phyloP scores from a whole-genome alignment of 2,113 vertebrate species.

The Rhynchomys soricoides region DNA sequence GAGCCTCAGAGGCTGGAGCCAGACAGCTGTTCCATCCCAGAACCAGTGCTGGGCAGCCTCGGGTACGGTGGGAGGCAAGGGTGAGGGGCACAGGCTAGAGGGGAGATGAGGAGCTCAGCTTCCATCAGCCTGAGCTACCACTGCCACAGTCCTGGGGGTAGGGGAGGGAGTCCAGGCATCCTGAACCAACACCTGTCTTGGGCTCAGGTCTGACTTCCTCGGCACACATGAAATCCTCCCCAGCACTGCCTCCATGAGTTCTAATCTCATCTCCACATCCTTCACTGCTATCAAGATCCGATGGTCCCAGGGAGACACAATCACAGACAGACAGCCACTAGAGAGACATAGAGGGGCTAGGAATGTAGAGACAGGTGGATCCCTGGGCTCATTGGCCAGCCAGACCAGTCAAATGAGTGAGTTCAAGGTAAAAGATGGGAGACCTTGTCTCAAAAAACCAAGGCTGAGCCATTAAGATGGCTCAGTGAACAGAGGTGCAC shows the following conservation, averaged over 20 bases:
- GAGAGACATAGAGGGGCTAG: neutral
- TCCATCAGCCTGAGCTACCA: neutral
- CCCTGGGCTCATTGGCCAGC: neutral
- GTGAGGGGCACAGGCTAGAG: neutral
- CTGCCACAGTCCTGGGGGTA: neutral
- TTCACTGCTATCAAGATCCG: neutral
- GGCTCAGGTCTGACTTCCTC: neutral
- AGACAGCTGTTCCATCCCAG: constrained; percentile 69
- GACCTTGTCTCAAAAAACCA: neutral
- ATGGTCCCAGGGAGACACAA: neutral
- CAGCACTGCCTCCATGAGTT: neutral
- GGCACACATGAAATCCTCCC: neutral
- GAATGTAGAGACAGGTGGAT: neutral
- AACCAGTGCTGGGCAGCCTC: constrained; percentile 21
- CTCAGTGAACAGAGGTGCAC: neutral
- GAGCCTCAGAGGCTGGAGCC: constrained; percentile 69
- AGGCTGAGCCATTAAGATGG: neutral
- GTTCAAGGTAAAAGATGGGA: neutral
- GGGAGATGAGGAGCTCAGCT: neutral
- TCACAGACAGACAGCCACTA: neutral
- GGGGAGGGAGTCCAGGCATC: neutral
- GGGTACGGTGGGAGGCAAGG: neutral
- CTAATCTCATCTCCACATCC: neutral
- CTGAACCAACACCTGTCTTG: accelerated
- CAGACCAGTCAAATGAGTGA: neutral